Evolutionary conservation across 2,888 invertebrate genomes (phyloP).

Genomic region (Protonemura montana): DNA sequence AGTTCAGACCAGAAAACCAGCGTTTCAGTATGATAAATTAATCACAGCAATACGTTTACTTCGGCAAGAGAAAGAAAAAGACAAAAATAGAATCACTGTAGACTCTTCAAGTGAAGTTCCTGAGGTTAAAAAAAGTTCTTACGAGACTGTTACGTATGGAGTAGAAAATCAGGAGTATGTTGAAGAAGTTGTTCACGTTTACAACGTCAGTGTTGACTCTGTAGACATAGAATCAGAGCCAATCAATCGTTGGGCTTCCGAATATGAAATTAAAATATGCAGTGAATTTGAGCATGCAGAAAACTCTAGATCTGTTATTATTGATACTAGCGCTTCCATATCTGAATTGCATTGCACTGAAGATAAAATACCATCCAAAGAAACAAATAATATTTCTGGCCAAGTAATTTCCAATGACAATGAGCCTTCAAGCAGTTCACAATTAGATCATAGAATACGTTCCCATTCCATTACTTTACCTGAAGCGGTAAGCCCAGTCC

Average conservation of each 20-base stretch:
- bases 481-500: neutral
- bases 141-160: neutral
- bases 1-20: neutral
- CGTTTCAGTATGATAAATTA: neutral
- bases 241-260: neutral
- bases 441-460: neutral
- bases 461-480: neutral
- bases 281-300: neutral
- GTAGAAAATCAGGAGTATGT: neutral
- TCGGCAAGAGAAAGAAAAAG: constrained; percentile 14
- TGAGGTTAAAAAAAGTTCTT: neutral
- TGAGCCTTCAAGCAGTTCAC: no score
- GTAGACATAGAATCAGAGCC: neutral
- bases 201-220: neutral
- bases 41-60: constrained; percentile 13
- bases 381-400: no score
- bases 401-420: no score
- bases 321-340: neutral
- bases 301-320: neutral
- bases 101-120: neutral
- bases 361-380: no score
- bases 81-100: neutral
- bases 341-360: neutral
- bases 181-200: neutral
- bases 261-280: neutral